phyloP scores from a whole-genome alignment of 1,140 invertebrate species.

The Artemia franciscana region DNA sequence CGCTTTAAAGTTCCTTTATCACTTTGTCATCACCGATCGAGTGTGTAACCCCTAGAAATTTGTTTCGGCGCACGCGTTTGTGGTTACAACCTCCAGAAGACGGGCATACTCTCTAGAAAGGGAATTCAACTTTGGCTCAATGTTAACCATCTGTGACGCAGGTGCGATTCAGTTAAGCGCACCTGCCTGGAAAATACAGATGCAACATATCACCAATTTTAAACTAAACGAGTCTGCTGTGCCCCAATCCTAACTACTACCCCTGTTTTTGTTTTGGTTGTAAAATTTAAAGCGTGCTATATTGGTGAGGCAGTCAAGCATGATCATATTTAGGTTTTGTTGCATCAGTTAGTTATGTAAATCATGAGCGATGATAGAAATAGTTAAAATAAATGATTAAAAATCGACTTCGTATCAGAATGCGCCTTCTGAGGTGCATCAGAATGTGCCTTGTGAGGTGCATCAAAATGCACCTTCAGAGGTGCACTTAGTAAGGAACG shows the following conservation, averaged over 20 bases:
- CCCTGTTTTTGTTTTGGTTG: neutral
- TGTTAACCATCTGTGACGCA: neutral
- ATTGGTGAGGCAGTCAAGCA: neutral
- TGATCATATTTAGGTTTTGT: too few species aligned
- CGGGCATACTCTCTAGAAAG: too few species aligned
- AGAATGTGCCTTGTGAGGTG: too few species aligned
- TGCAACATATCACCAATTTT: neutral
- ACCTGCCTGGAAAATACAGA: neutral
- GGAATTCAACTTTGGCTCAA: too few species aligned
- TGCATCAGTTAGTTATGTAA: too few species aligned
- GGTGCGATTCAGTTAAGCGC: neutral
- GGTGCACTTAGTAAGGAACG: too few species aligned
- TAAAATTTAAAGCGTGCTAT: neutral
- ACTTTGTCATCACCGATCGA: neutral
- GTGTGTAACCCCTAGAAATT: neutral
- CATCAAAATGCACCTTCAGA: too few species aligned
- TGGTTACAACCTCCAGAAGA: too few species aligned
- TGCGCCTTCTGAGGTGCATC: too few species aligned
- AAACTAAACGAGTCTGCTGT: neutral
- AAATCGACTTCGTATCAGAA: too few species aligned
- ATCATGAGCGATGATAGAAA: too few species aligned
- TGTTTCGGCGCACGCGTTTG: neutral
- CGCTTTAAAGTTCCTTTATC: neutral
- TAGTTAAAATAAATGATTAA: too few species aligned
- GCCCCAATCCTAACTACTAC: neutral